These are phyloP conservation scores for Danio tinwini DNA, from an alignment of 2,797 vertebrate genomes.

Conservation along the genomic window DNA sequence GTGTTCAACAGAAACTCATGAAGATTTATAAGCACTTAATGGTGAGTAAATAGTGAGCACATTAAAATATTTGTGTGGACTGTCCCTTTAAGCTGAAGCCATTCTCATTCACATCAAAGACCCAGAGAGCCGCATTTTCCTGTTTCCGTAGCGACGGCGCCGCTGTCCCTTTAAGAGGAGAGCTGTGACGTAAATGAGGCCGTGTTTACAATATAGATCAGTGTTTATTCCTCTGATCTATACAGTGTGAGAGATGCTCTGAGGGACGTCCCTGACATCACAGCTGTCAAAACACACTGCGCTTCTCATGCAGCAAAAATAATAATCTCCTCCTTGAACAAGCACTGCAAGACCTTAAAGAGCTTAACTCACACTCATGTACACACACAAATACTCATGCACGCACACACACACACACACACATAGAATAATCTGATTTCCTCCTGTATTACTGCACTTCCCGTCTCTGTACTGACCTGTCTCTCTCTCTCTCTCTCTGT, in stretches of 20 bases:
- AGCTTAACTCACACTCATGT: slow-evolving; percentile 23
- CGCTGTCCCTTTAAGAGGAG: slow-evolving; percentile 73
- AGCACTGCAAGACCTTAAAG: not conserved
- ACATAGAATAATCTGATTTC: slow-evolving; percentile 7
- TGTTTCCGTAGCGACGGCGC: slow-evolving; percentile 36
- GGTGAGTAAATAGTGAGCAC: no score
- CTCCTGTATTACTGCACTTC: slow-evolving; percentile 35
- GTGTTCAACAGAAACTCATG: no score
- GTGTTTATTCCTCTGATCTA: slow-evolving; percentile 53
- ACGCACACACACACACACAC: slow-evolving; percentile 11
- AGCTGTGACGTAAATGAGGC: slow-evolving; percentile 71
- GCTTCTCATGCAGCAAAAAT: not conserved
- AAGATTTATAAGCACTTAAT: no score
- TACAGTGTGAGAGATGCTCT: no score
- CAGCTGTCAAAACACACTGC: slow-evolving; percentile 50
- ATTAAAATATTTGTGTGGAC: no score
- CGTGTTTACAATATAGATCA: slow-evolving; percentile 30
- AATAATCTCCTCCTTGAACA: not conserved
- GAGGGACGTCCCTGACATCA: slow-evolving; percentile 10
- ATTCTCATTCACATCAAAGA: no score
- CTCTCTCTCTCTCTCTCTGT: slow-evolving; percentile 57
- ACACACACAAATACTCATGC: not conserved
- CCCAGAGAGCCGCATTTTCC: not conserved
- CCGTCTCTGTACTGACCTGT: slow-evolving; percentile 81
- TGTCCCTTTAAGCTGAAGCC: no score